Evolutionary conservation across 2,888 invertebrate species (phyloP), one percentile per base, ranked within the genome.

Genomic region (Enchytraeus crypticus): DNA sequence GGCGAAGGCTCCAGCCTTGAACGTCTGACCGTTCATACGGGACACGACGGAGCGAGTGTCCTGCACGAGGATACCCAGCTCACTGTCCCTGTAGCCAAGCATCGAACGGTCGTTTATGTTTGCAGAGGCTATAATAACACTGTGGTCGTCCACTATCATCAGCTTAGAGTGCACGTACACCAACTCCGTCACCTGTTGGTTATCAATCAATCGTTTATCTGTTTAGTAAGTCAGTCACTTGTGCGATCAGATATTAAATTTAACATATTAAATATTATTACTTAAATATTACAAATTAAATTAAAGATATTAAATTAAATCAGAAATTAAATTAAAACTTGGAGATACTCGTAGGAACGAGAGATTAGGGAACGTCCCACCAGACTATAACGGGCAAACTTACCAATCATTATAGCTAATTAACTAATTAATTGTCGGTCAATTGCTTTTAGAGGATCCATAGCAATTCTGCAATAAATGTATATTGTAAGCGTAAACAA

Each of bases 101-200:
- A 97, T 85, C 60, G 93, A 95, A 57, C 97, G 82, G 77, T 98
- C 97, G 75, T 98, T 98, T 70, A 98, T 93, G 75, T 98, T 98
- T 0, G 97, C 96, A 4, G 95, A 96, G 23, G 97, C 97, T 72
- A 96, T 95, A 66, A 98, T 92, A 0, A 91, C 86, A 2, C 85
- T 74, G 83, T 86, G 85, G 78, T 98, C 97, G 76, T 98, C 97
- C 0, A 89, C 89, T 64, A 98, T 92, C 80, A 97, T 84, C 61
- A 98, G 81, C 81, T 98, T 98, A 61, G 95, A 93, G 81, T 98
- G 97, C 18, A 98, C 93, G 79, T 98, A 98, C 60, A 98, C 87
- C 8, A 97, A 82, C 79, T 97, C 97, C 0, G 93, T 91, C 53
- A 95, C 87, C 81, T 83, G 72, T 14, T 64, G 62, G 55, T 8